These are phyloP conservation scores for Beroe ovata DNA, from an alignment of 37 sponge, comb jelly and placozoan species.

Conservation along the genomic window DNA sequence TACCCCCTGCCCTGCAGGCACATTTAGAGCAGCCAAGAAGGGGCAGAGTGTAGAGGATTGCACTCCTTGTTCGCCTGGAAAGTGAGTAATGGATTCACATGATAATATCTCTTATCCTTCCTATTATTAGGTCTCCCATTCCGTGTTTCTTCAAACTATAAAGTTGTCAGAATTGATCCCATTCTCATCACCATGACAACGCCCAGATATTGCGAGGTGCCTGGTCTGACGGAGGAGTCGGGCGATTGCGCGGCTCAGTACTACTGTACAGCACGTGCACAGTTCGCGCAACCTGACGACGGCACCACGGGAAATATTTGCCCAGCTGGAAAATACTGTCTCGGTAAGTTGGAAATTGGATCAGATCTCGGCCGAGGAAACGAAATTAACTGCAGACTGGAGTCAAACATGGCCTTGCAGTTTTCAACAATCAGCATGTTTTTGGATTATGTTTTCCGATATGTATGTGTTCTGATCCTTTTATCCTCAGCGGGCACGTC, in stretches of 20 bases:
- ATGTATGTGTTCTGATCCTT: too few relatives aligned
- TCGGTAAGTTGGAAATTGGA: neutral
- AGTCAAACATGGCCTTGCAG: too few relatives aligned
- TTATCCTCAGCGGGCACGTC: conserved; percentile 48
- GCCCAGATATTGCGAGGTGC: conserved; percentile 47
- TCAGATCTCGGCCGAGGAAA: too few relatives aligned
- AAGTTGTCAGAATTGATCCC: too few relatives aligned
- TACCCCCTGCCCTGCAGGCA: conserved; percentile 55
- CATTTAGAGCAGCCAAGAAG: neutral
- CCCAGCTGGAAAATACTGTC: conserved; percentile 63
- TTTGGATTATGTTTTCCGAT: too few relatives aligned
- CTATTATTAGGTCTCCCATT: too few relatives aligned
- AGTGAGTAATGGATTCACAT: neutral
- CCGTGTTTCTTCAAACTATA: too few relatives aligned
- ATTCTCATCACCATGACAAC: too few relatives aligned
- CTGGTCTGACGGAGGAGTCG: conserved; percentile 35
- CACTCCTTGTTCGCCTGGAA: neutral
- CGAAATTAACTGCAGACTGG: too few relatives aligned
- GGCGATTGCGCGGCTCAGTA: conserved; percentile 67
- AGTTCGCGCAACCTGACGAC: conserved; percentile 40
- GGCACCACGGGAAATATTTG: conserved; percentile 61
- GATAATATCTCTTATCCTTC: too few relatives aligned
- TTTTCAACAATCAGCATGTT: too few relatives aligned
- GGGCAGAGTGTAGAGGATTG: neutral
- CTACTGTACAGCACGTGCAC: conserved; percentile 62